Base-by-base conservation (phyloP, 2,797 vertebrate genomes). In the Sternarchorhynchus goeldii region DNA sequence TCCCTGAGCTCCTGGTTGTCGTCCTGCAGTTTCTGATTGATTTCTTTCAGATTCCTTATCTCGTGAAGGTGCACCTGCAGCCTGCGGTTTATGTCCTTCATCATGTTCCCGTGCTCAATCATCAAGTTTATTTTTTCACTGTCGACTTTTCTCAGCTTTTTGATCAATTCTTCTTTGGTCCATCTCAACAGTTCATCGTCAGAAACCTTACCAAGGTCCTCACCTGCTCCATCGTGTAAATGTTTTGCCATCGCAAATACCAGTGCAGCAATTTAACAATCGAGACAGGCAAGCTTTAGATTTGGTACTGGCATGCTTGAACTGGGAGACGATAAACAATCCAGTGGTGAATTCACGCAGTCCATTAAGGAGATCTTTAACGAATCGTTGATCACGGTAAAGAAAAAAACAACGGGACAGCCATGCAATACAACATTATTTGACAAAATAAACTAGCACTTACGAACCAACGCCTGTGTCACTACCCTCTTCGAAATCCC, bases 1-100 rank as follows among this genome's bases (percentile, higher is more conserved):
- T 96, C 95, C 75, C 95, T 88, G 77, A 96, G 93, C 91, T 96
- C 95, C 59, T 93, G 94, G 91, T 94, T 95, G 84, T 96, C 95
- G 65, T 95, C 93, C 88, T 96, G 95, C 72, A 96, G 92, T 83
- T 94, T 93, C 93, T 94, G 95, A 85, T 96, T 96, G 81, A 96
- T 91, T 84, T 96, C 95, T 87, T 96, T 96, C 86, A 96, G 89
- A 31, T 93, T 92, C 67, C 95, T 88, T 91, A 96, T 95, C 91
- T 96, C 95, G 50, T 95, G 94, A 82, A 96, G 93, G 90, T 96
- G 95, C 74, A 95, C 88, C 92, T 96, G 95, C 81, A 96, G 90
- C 84, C 95, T 87, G 79, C 94, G 90, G 91, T 96, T 96, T 76
- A 96, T 94, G 79, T 96, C 95, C 87, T 94, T 95, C 93, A 96